Evolutionary conservation across 2,113 vertebrate genomes (phyloP), one percentile per base, ranked within the genome.

Genomic region (Narcine bancroftii): DNA sequence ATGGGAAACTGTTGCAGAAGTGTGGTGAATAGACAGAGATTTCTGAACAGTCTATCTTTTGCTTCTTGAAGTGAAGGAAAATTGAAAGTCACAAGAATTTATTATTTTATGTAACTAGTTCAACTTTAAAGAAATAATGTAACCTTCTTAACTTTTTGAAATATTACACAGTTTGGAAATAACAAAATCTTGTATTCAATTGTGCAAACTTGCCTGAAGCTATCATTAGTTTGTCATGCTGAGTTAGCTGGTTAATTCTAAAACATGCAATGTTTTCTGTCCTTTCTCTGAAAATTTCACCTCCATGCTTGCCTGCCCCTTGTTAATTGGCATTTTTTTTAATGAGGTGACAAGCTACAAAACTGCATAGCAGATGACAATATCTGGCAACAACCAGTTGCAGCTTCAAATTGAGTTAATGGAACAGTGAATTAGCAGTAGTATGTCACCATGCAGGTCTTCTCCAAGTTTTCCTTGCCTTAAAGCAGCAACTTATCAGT

Each of bases 161-260:
- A 81, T 53, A 36, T 15, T 1, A 17, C n/a, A 73, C 33, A 13
- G n/a, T 36, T 75, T 87, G 7, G 15, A 87, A 87, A 60, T 87
- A 60, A 60, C 15, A 17, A 6, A 87, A 60, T 56, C n/a, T n/a
- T 36, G 1, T 13, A 13, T 60, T 87, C 19, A 39, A 60, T 17
- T 17, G 11, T n/a, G 19, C 50, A 56, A 56, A 53, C 29, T 33
- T 19, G 19, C 29, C n/a, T n/a, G 50, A 63, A 60, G 53, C 81
- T 87, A 87, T 63, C 81, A 63, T 63, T 36, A 87, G 15, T 87
- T 87, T 17, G n/a, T n/a, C 60, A 15, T 87, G 81, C 13, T 83
- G 50, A 83, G 79, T 56, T 47, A 53, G 26, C 47, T 83, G 47
- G 26, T 83, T 83, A 53, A 83, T 53, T 83, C 79, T 29, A 83